These are phyloP conservation scores for Enteromius unitaeniatus DNA, from an alignment of 2,797 vertebrate genomes.

Conservation along the genomic window DNA sequence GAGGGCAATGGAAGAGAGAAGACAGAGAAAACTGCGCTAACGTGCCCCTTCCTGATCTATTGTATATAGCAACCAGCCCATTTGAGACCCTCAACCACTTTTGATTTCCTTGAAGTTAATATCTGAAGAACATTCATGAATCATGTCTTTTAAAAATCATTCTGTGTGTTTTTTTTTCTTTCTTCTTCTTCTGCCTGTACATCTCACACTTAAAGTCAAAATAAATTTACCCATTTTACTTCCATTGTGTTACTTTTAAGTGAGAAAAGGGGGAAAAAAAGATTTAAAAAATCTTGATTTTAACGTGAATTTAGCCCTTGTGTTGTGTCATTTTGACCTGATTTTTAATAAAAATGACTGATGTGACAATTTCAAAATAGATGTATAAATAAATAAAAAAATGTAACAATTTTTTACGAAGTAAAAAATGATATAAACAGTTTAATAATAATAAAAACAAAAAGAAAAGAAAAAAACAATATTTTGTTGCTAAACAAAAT, in stretches of 20 bases:
- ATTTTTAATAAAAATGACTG: background rate
- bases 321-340: background rate
- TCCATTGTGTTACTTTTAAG: background rate
- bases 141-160: background rate
- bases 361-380: background rate
- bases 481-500: background rate
- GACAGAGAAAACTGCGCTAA: background rate
- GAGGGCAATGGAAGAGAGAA: background rate
- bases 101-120: background rate
- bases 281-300: background rate
- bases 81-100: background rate
- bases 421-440: background rate
- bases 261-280: too few relatives aligned
- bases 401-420: background rate
- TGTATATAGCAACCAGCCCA: background rate
- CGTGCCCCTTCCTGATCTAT: background rate
- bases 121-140: background rate
- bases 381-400: background rate
- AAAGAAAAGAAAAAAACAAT: too few relatives aligned
- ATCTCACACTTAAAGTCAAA: background rate
- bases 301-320: background rate
- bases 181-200: too few relatives aligned
- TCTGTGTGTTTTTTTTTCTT: background rate
- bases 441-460: too few relatives aligned
- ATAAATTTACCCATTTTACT: background rate